phyloP scores from a whole-genome alignment of 1,140 invertebrate species.

The Pseudomyrmex flavicornis region DNA sequence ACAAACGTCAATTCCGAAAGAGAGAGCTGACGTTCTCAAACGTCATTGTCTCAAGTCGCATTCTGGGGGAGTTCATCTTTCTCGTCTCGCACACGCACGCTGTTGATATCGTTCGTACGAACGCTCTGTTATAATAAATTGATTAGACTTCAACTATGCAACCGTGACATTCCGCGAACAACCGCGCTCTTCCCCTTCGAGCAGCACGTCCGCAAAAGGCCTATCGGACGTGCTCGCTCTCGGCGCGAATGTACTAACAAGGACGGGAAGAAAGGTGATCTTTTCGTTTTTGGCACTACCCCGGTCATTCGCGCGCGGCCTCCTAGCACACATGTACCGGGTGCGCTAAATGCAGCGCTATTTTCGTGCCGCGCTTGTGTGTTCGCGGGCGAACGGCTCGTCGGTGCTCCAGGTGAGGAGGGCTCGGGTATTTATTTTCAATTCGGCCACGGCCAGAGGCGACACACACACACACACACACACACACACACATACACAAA shows the following conservation, averaged over 20 bases:
- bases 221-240: neutral
- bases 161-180: constrained; percentile 29
- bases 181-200: constrained; percentile 4
- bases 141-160: constrained; percentile 16
- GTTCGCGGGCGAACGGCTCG: constrained; percentile 53
- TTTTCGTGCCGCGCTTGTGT: constrained; percentile 69
- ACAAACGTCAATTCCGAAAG: neutral
- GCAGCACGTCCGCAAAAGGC: neutral
- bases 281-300: constrained; percentile 78
- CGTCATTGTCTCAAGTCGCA: too few relatives aligned
- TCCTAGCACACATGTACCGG: constrained; percentile 76
- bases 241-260: constrained; percentile 58
- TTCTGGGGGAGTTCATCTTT: too few relatives aligned
- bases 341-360: constrained; percentile 82
- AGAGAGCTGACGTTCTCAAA: too few relatives aligned
- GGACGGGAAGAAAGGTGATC: constrained; percentile 76
- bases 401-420: constrained; percentile 56
- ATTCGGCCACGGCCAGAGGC: constrained; percentile 83
- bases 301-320: constrained; percentile 74
- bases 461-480: neutral
- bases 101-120: too few relatives aligned
- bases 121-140: neutral
- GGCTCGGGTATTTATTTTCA: constrained; percentile 83
- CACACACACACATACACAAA: neutral
- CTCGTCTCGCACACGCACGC: too few relatives aligned